Base-by-base conservation (phyloP, 2,113 vertebrate species). In the Cettia cetti region DNA sequence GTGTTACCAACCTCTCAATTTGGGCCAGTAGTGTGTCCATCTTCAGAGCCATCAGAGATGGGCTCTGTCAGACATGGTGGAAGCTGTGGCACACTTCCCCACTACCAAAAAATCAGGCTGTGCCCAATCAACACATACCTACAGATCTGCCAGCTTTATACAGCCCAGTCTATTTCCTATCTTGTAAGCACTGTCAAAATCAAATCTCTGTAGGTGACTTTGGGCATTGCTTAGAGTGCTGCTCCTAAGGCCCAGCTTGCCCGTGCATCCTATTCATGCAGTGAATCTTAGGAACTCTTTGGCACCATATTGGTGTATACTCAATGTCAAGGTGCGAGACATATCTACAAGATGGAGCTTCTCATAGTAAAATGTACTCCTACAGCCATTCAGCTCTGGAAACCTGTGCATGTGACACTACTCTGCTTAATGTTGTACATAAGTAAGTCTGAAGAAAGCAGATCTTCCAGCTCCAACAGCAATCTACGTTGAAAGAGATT, bases 401-500 rank as follows among this genome's bases (percentile, higher is more conserved):
- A 82, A 59, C 15, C 7, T 30, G 40, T 45, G 61, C 13, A 1
- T 30, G 6, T 30, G 40, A 31, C 6, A 5, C 17, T 49, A 20
- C 30, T 65, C n/a, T 78, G 2, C n/a, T 69, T 56, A 21, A 40
- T 80, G 20, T 31, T 81, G 23, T 45, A 18, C 2, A 0, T 42
- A 70, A 75, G 15, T n/a, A 31, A 50, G 9, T 27, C n/a, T 89
- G 71, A 82, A 47, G 44, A 23, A 52, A 31, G n/a, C 30, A 80
- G 45, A 37, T 60, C 37, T 88, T 61, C 37, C 26, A n/a, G 64
- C 56, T 86, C 49, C 28, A 64, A 22, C 3, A 81, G 30, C 47
- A 64, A 7, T 20, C 27, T 15, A n/a, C 0, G 0, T 2, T 71
- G 49, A n/a, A 53, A 82, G 60, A 75, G 42, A 16, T 11, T 60